Evolutionary conservation across 2,888 invertebrate species (phyloP).

Genomic region (Drosophila fulvimacula): DNA sequence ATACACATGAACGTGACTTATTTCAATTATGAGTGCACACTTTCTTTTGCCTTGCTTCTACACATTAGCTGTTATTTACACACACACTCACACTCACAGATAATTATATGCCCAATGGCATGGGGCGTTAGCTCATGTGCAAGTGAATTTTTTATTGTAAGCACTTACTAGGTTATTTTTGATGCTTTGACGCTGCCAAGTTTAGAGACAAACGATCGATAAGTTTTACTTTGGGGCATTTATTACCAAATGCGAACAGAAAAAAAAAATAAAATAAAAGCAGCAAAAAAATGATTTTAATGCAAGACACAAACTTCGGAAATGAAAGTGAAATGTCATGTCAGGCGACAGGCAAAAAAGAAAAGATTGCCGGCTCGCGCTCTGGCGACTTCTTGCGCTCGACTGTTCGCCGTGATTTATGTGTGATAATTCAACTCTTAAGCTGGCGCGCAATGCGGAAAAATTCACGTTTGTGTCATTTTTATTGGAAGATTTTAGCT

Average conservation of each 20-base stretch:
- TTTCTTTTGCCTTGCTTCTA: constrained; percentile 56
- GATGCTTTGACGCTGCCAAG: constrained; percentile 2
- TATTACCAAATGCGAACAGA: constrained; percentile 35
- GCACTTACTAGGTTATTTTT: constrained; percentile 22
- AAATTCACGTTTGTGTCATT: constrained; percentile 44
- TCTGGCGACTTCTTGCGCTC: constrained; percentile 14
- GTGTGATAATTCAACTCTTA: constrained; percentile 63
- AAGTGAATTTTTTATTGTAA: constrained; percentile 46
- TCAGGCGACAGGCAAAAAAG: constrained; percentile 49
- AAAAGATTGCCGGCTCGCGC: constrained; percentile 24
- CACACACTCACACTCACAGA: neutral
- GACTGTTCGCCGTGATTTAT: constrained; percentile 62
- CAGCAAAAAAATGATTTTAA: constrained; percentile 58
- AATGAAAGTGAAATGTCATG: constrained; percentile 81
- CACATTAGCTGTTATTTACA: constrained; percentile 12
- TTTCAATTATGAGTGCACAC: constrained; percentile 54
- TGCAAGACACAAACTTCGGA: constrained; percentile 77
- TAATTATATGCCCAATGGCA: constrained; percentile 12
- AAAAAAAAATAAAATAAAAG: constrained; percentile 5
- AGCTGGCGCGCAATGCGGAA: constrained; percentile 66
- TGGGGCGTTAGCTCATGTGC: constrained; percentile 27
- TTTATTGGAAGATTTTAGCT: constrained; percentile 42
- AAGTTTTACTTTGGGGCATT: constrained; percentile 39
- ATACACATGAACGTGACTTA: constrained; percentile 71
- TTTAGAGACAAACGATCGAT: constrained; percentile 48